Evolutionary conservation across 1,140 invertebrate genomes (phyloP), one percentile per base, ranked within the genome.

Genomic region (Centruroides vittatus): DNA sequence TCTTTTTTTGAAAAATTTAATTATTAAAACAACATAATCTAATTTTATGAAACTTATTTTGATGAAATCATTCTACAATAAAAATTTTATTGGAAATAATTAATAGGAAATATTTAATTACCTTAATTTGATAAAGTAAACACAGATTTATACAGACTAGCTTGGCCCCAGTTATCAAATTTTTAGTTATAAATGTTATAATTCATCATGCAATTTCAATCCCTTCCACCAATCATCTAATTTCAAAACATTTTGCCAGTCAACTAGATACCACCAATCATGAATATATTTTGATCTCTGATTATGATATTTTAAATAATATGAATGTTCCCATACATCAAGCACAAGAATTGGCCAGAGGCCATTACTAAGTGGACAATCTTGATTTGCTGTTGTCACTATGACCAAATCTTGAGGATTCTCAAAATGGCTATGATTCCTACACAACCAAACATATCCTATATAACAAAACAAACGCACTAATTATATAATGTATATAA

Each of bases 281-380:
- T 66, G 64, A 35, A 74, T 62, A 49, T 73, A 70, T n/a, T 71
- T 65, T 8, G 59, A 48, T 54, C 72, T 67, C 47, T 63, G 66
- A 55, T 72, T 73, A 57, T 71, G 69, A 56, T 73, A 66, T 64
- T 74, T 71, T 11, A 74, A 58, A 58, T 72, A 73, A 59, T 73
- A 74, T 10, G 73, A 71, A 67, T 74, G 73, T 56, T 74, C 71
- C 72, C 73, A 74, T 7, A 74, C 67, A 65, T 74, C 72, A 49
- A 73, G 61, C 3, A 66, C 70, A 11, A 72, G 57, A 11, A 74
- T 66, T 58, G 72, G 72, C 52, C 62, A 50, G 47, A 72, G 65
- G 41, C 65, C 65, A 50, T 67, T 13, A 47, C 65, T 65, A 35
- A 73, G 51, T n/a, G 72, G 71, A 47, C 67, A 68, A 60, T 73